Base-by-base conservation (phyloP, 2,113 vertebrate species). In the Peromyscus leucopus region DNA sequence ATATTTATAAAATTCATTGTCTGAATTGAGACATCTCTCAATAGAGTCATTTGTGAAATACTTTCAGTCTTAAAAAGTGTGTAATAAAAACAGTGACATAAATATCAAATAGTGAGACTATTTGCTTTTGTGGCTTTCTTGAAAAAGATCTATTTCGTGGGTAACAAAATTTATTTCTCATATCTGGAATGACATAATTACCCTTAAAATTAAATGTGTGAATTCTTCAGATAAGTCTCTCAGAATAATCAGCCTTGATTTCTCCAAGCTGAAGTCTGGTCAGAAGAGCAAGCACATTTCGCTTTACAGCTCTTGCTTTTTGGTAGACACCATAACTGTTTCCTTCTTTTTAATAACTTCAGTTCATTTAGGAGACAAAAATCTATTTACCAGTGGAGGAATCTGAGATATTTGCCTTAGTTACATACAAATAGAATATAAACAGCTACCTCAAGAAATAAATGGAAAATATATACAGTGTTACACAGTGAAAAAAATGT, bases 401-500 rank as follows among this genome's bases (percentile, higher is more conserved):
- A 82, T 94, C 91, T 92, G 51, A 39, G 19, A 95, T 82, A 48
- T 89, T 95, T 96, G 79, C 17, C 87, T 93, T 55, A 85, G 9
- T 80, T 55, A 65, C 67, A 78, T 86, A 92, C 90, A 94, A 71
- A 78, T 13, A 97, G 31, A 86, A 63, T 76, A 74, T 55, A 96
- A 92, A 21, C 76, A 96, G 17, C 76, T 94, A 87, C 86, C 19
- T 90, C 39, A 85, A 19, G 48, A 97, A 96, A 89, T 22, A 93
- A 90, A 88, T 63, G 26, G 7, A 90, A 93, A 71, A 61, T 82
- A 26, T 57, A 7, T 3, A 46, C 15, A 65, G 31, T 88, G 17
- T 76, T 87, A 61, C 22, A 10, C 74, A 65, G 15, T 94, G 59
- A 36, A 93, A 94, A 55, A 55, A 91, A 79, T 55, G 85, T 93